These are phyloP conservation scores for Macropus fuliginosus DNA, from an alignment of 2,797 vertebrate species.

Conservation along the genomic window DNA sequence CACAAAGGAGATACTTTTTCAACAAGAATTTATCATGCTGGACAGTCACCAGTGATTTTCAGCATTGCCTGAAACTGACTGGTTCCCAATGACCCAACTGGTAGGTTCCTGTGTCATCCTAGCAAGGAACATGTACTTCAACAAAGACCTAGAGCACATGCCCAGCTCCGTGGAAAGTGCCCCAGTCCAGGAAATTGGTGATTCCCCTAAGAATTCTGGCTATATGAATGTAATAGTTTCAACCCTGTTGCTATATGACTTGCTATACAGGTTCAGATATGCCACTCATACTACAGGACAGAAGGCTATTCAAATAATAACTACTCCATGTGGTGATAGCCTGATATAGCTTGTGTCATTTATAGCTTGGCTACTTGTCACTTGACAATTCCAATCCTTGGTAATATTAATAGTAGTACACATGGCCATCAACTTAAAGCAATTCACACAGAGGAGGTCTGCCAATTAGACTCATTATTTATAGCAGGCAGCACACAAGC, in stretches of 20 bases:
- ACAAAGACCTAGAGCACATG: not conserved
- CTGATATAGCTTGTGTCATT: not conserved
- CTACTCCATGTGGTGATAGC: not conserved
- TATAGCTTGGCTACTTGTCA: not conserved
- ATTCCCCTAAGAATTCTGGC: not conserved
- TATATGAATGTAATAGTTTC: not conserved
- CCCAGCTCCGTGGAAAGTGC: not conserved
- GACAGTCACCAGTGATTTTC: not conserved
- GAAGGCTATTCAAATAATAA: not conserved
- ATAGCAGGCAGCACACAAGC: not conserved
- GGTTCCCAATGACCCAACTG: not conserved
- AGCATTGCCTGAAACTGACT: not conserved
- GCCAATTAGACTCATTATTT: not conserved
- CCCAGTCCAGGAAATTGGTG: not conserved
- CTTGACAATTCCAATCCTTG: not conserved
- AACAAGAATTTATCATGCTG: not conserved
- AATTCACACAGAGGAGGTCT: not conserved
- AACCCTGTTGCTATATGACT: not conserved
- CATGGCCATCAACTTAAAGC: not conserved
- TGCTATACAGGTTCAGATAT: not conserved
- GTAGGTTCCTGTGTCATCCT: not conserved
- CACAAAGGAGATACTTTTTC: not conserved
- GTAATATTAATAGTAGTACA: not conserved
- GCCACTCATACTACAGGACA: not conserved
- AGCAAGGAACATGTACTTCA: not conserved